Evolutionary conservation across 2,888 invertebrate genomes (phyloP).

Genomic region (Ennomos fuscantarius): DNA sequence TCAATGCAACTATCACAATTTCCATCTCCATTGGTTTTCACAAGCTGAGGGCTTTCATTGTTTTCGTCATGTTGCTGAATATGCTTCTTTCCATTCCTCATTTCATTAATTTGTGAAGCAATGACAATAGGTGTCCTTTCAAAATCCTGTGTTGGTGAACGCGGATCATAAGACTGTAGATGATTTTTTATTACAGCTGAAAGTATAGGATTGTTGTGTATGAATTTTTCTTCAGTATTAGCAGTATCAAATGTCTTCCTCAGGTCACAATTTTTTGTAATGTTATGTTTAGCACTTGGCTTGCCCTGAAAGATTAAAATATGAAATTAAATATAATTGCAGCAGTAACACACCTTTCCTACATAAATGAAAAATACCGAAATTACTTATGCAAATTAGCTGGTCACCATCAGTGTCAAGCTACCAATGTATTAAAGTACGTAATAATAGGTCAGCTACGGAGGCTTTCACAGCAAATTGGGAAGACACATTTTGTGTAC

Average conservation of each 20-base stretch:
- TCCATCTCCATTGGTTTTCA: conserved; percentile 49
- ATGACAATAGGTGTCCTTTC: conserved; percentile 85
- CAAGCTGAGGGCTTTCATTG: conserved; percentile 60
- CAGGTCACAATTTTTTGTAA: conserved; percentile 80
- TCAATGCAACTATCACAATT: conserved; percentile 58
- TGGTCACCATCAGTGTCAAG: no score
- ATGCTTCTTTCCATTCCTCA: conserved; percentile 47
- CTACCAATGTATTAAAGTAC: no score
- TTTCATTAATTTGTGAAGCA: conserved; percentile 54
- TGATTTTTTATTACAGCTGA: conserved; percentile 80
- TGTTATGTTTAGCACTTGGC: conserved; percentile 69
- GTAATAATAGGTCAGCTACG: no score
- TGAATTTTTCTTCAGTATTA: conserved; percentile 67
- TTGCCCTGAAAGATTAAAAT: conserved; percentile 64
- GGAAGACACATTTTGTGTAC: no score
- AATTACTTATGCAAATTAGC: no score
- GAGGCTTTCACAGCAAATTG: no score
- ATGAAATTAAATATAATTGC: neutral
- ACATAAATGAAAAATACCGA: no score
- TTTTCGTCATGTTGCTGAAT: conserved; percentile 47
- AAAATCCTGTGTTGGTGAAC: conserved; percentile 86
- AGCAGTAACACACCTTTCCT: neutral
- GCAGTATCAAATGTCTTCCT: conserved; percentile 76
- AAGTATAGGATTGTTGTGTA: conserved; percentile 77
- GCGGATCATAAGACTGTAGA: conserved; percentile 81